Base-by-base conservation (phyloP, 2,797 vertebrate genomes). In the Euthynnus affinis region DNA sequence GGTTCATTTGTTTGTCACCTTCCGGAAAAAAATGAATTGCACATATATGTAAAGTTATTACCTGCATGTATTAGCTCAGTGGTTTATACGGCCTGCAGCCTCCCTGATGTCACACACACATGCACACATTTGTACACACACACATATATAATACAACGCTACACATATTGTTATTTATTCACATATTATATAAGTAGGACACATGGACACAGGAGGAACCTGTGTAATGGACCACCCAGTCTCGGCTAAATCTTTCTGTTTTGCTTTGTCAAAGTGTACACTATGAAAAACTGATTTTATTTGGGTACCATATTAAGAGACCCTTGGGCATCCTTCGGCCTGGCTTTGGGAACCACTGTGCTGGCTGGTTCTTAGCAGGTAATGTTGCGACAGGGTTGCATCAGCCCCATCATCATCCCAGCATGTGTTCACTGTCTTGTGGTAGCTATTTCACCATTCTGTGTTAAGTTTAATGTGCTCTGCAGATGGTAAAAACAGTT, bases 311-410 rank as follows among this genome's bases (percentile, higher is more conserved):
- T 42, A 2, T 13, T 10, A 1, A 1, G n/a, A 17, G 66, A 13
- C n/a, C 5, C 22, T 17, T 17, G 40, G 0, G 29, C 22, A 29
- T 58, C 55, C 37, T 23, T 40, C 22, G 9, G 14, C 22, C 13
- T 32, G 7, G 52, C 40, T 57, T 42, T 37, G 22, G 51, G 27
- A 57, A 6, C 6, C 29, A 32, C 12, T 10, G 18, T 51, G 23
- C 29, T 53, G 0, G 23, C 46, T 58, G 6, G 3, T 48, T 64
- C 23, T n/a, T 65, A 20, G 65, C 49, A 84, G 65, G 73, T 83
- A 71, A 78, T 87, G 86, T 90, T 91, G 83, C 88, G 8, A 75
- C 82, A 86, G 1, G 8, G 82, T 94, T 93, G 80, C 91, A 86
- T 91, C 91, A 93, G 64, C 62, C 18, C 51, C 48, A 8, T 55